A percentile compares a stretch with the other conserved stretches of the same genome.
Evolutionary conservation across 2,797 vertebrate genomes (phyloP).

Genomic region (Syndactyla subalaris): DNA sequence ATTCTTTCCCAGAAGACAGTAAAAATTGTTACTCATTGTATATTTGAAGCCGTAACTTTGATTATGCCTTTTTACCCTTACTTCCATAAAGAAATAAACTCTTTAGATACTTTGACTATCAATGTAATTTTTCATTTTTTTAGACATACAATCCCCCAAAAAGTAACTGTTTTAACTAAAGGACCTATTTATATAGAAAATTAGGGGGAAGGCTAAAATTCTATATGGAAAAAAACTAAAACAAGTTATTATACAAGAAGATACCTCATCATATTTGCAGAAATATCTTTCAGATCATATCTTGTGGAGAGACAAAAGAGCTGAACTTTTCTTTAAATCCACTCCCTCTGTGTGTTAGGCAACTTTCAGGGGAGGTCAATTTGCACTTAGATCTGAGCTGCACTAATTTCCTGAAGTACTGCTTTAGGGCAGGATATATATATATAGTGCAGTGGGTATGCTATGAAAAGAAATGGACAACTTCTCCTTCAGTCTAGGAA

Average conservation of each 20-base stretch:
- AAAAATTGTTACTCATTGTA: background rate
- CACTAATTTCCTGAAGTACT: background rate
- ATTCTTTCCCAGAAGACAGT: background rate
- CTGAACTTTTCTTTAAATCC: background rate
- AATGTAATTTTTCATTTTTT: background rate
- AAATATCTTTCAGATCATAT: background rate
- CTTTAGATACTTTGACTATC: background rate
- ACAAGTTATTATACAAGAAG: background rate
- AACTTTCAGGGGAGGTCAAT: background rate
- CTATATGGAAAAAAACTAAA: background rate
- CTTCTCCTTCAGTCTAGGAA: slow-evolving; percentile 3
- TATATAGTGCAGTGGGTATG: background rate
- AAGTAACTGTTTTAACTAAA: background rate
- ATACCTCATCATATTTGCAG: background rate
- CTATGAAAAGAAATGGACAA: background rate
- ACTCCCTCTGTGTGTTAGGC: background rate
- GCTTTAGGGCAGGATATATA: background rate
- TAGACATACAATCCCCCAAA: background rate
- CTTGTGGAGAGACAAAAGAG: background rate
- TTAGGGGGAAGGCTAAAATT: background rate
- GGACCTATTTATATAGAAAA: background rate
- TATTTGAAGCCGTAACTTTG: background rate
- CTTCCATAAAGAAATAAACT: background rate
- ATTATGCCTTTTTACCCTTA: background rate
- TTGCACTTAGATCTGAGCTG: background rate